These are phyloP conservation scores for Toxostoma redivivum DNA, from an alignment of 2,113 vertebrate genomes.

Conservation along the genomic window DNA sequence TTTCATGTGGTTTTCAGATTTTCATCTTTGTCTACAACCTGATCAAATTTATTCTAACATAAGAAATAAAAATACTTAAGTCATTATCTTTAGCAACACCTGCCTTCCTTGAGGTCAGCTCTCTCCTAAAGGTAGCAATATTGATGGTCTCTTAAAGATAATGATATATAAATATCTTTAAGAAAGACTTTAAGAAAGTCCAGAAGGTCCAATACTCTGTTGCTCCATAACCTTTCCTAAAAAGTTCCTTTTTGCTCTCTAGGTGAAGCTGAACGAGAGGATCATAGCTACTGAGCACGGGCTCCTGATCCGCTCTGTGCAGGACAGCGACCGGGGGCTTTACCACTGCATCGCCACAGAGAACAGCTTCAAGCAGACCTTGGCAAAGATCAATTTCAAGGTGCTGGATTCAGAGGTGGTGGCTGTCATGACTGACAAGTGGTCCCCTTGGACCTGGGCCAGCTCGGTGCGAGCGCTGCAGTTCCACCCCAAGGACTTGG, in stretches of 20 bases:
- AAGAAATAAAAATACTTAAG: not conserved
- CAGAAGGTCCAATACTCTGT: not conserved
- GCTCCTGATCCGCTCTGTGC: conserved; percentile 88
- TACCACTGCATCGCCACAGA: conserved; percentile 96
- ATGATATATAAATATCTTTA: not conserved
- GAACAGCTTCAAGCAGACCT: conserved; percentile 93
- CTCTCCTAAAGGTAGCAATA: not conserved
- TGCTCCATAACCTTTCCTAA: not conserved
- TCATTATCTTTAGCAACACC: not conserved
- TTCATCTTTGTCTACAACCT: not conserved
- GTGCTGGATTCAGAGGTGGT: conserved; percentile 86
- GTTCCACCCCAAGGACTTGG: conserved; percentile 85
- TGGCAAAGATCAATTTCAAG: conserved; percentile 91
- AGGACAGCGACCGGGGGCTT: conserved; percentile 86
- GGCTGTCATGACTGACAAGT: conserved; percentile 83
- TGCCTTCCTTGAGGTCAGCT: not conserved
- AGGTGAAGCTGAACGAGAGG: conserved; percentile 93
- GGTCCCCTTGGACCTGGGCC: conserved; percentile 86
- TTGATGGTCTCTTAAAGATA: not conserved
- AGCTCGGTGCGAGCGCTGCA: conserved; percentile 73
- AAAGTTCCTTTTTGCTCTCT: not conserved
- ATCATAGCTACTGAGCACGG: conserved; percentile 89
- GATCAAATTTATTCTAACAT: not conserved
- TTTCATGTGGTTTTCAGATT: not conserved
- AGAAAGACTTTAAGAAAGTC: not conserved